Evolutionary conservation across 2,797 vertebrate species (phyloP).

Genomic region (Takifugu ocellatus): DNA sequence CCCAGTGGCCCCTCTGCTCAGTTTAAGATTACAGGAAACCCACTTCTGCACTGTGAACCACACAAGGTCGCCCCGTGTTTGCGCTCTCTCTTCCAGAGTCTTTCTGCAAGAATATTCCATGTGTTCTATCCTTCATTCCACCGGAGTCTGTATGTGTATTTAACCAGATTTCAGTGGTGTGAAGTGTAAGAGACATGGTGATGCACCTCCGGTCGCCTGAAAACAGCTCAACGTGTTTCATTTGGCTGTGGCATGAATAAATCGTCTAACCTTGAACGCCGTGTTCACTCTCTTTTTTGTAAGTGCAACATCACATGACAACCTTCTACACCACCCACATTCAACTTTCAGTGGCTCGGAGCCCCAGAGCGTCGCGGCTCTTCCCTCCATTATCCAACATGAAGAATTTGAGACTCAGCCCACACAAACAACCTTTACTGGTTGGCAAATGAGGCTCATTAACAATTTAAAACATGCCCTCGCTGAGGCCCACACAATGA

Average conservation of each 20-base stretch:
- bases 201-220: constrained; percentile 36
- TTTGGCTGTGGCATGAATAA: constrained; percentile 44
- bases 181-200: constrained; percentile 96
- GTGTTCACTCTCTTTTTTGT: constrained; percentile 26
- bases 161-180: constrained; percentile 99
- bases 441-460: constrained; percentile 66
- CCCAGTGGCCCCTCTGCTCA: constrained; percentile 19
- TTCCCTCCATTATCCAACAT: constrained; percentile 50
- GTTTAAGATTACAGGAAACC: constrained; percentile 22
- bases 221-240: constrained; percentile 15
- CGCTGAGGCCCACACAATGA: constrained; percentile 44
- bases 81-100: constrained; percentile 36
- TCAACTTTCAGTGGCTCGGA: constrained; percentile 44
- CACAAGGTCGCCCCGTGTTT: constrained; percentile 13
- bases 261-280: constrained; percentile 38
- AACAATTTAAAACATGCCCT: constrained; percentile 67
- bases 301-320: constrained; percentile 49
- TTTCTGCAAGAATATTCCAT: constrained; percentile 78
- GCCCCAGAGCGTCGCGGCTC: constrained; percentile 45
- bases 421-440: constrained; percentile 68
- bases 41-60: not conserved
- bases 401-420: constrained; percentile 54
- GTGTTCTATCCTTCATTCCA: constrained; percentile 99
- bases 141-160: constrained; percentile 96
- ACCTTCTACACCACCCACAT: constrained; percentile 64